Evolutionary conservation across 2,797 vertebrate species (phyloP), one percentile per base, ranked within the genome.

Genomic region (Xenentodon cancila): DNA sequence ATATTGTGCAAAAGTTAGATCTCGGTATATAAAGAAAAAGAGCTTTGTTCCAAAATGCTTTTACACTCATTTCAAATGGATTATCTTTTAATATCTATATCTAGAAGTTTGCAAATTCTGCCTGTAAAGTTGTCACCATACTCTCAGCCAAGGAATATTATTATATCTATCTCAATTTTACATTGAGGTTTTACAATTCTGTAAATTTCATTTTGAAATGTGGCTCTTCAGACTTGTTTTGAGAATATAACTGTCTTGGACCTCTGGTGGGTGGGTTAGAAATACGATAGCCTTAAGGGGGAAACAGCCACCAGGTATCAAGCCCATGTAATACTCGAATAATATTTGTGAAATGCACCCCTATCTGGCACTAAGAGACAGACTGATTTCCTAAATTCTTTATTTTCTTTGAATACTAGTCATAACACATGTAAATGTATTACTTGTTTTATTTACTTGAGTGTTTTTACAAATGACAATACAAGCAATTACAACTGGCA

Each of bases 21-120:
- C 74, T 73, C 68, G 43, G 43, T 73, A 53, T 75, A 59, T 59
- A 71, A 73, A 65, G 37, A 67, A 59, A 66, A 81, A 78, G 83
- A 78, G 82, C 77, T 86, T 62, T 72, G 59, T 88, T 87, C 79
- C 84, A 88, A 87, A 89, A 85, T 85, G 73, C 8, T 79, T 80
- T 82, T 63, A 61, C 51, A 62, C 62, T 11, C 30, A 53, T 54
- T 25, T 71, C 47, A 18, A 20, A 34, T 58, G 59, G 20, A 55
- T 52, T 19, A 43, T 54, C 27, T 68, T 22, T 69, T 67, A 77
- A 72, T 79, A 56, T 63, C 48, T 67, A 19, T 62, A 56, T 71
- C 40, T 64, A 55, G 18, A 65, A 25, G 27, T 47, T 60, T 54
- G 59, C 18, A 70, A 73, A 74, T 73, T 62, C 53, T 71, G 61